Evolutionary conservation across 2,888 invertebrate genomes (phyloP).

Genomic region (Coelopa pilipes): DNA sequence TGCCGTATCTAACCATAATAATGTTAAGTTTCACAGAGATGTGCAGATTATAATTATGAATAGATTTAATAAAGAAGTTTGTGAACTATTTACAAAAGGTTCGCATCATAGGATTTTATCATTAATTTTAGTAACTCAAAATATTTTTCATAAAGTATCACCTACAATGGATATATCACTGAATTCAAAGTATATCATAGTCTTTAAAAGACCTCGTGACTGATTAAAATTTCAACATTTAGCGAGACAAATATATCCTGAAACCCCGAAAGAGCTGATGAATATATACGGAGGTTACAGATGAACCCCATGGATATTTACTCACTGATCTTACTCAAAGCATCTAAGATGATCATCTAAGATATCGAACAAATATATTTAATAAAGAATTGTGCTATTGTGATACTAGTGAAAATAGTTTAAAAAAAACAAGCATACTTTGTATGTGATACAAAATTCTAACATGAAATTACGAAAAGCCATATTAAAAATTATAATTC

Average conservation of each 20-base stretch:
- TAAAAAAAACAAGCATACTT: not conserved
- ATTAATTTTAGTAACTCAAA: too few relatives aligned
- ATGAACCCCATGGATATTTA: slow-evolving; percentile 4
- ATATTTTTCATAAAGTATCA: too few relatives aligned
- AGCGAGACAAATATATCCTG: not conserved
- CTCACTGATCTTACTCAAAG: slow-evolving; percentile 1
- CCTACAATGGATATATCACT: too few relatives aligned
- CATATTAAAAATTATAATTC: not conserved
- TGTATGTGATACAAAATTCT: too few relatives aligned
- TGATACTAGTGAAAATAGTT: slow-evolving; percentile 7
- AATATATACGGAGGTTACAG: slow-evolving; percentile 1
- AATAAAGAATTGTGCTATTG: not conserved
- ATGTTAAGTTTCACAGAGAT: not conserved
- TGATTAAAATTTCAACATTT: not conserved
- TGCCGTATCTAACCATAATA: not conserved
- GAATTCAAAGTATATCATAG: too few relatives aligned
- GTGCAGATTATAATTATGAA: not conserved
- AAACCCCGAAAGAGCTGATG: not conserved
- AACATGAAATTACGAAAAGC: not conserved
- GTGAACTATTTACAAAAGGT: too few relatives aligned
- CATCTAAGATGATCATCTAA: not conserved
- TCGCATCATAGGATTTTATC: too few relatives aligned
- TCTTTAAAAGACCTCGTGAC: not conserved
- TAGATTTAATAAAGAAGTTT: too few relatives aligned
- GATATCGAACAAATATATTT: slow-evolving; percentile 7